phyloP scores from a whole-genome alignment of 2,797 vertebrate genomes.

The Ibycter americanus region DNA sequence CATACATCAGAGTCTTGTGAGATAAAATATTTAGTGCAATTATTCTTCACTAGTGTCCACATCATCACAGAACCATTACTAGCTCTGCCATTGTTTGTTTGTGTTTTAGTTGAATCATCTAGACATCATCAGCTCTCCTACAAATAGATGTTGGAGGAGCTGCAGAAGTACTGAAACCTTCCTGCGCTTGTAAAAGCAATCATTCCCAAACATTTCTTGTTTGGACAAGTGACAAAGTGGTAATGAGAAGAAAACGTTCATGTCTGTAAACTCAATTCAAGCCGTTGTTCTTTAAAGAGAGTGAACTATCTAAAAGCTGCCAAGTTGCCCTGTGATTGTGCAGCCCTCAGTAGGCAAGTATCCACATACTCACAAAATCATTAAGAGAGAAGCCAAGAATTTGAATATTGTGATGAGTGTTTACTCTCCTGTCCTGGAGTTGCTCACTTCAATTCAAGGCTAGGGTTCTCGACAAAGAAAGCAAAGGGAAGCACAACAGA shows the following conservation, averaged over 20 bases:
- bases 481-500: background rate
- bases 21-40: background rate
- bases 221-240: constrained; percentile 35
- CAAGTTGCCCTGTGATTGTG: background rate
- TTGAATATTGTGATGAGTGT: background rate
- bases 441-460: background rate
- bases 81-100: background rate
- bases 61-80: background rate
- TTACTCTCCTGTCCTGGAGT: background rate
- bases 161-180: background rate
- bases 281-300: background rate
- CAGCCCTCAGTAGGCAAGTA: background rate
- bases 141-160: background rate
- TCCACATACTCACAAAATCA: background rate
- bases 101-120: background rate
- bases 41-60: background rate
- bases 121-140: constrained; percentile 4
- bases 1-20: background rate
- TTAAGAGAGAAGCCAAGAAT: background rate
- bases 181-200: background rate
- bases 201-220: background rate
- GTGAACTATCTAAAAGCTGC: background rate
- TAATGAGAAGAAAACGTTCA: constrained; percentile 17
- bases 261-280: constrained; percentile 4
- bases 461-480: background rate